Percentiles rank a stretch among this genome's conserved stretches.
These are phyloP conservation scores for Ctenosaura bakeri DNA, from an alignment of 2,797 vertebrate species.

Conservation along the genomic window DNA sequence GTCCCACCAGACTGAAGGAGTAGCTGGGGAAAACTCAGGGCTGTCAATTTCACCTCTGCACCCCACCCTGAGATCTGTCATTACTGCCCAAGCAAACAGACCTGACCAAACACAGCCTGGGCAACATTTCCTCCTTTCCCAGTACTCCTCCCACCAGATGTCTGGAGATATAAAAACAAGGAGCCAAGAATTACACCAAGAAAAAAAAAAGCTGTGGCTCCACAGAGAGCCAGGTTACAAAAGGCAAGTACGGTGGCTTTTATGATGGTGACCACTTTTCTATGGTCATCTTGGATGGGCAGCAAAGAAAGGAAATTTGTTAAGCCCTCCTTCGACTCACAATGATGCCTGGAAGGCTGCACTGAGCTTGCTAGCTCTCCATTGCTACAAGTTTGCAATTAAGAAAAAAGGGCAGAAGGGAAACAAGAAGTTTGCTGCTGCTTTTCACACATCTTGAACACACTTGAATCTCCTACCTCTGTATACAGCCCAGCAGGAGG, in stretches of 20 bases:
- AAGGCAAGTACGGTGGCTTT: not conserved
- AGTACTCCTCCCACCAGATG: no score
- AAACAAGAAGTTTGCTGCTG: not conserved
- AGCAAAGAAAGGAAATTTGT: not conserved
- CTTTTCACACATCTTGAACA: not conserved
- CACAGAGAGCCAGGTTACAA: not conserved
- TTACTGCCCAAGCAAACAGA: not conserved
- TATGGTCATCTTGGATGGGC: not conserved
- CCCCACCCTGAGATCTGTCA: not conserved
- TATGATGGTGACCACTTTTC: not conserved
- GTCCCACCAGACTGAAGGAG: not conserved
- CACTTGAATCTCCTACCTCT: not conserved
- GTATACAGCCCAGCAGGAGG: not conserved
- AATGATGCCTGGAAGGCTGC: not conserved
- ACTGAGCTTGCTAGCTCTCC: not conserved
- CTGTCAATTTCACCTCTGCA: constrained; percentile 10
- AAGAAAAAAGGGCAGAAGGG: not conserved
- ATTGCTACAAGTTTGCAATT: not conserved
- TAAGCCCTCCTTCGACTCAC: not conserved
- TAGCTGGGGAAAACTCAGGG: not conserved
- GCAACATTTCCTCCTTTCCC: not conserved
- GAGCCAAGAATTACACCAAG: not conserved
- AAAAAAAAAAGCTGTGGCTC: not conserved
- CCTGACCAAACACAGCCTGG: not conserved
- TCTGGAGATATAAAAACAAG: not conserved